Evolutionary conservation across 1,140 invertebrate genomes (phyloP).

Genomic region (Cheumatopsyche charites): DNA sequence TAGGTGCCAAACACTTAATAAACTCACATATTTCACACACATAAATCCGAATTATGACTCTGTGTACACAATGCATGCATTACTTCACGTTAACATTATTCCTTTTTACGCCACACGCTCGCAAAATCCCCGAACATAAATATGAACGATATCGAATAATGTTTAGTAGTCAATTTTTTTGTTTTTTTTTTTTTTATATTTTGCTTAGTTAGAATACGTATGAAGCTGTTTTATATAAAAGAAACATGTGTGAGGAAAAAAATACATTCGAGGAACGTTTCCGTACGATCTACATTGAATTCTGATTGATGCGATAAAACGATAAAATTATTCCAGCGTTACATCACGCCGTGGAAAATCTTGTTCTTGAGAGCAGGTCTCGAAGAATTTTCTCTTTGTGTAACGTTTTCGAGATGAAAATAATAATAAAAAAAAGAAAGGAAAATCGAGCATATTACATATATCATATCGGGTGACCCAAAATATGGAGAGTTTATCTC

Average conservation of each 20-base stretch:
- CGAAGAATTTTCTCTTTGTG: not conserved
- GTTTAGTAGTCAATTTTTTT: too few species aligned
- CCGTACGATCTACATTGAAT: constrained; percentile 9
- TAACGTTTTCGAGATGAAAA: not conserved
- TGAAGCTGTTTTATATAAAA: too few species aligned
- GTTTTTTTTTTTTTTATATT: too few species aligned
- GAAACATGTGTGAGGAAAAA: not conserved
- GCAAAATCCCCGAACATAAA: not conserved
- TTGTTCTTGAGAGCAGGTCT: constrained; percentile 4
- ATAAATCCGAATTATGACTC: constrained; percentile 30
- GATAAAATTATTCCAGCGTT: constrained; percentile 17
- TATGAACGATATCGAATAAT: too few species aligned
- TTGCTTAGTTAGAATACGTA: too few species aligned
- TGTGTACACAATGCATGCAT: not conserved
- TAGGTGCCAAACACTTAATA: constrained; percentile 34
- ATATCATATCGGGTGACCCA: not conserved
- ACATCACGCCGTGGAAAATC: not conserved
- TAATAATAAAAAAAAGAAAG: not conserved
- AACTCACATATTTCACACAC: constrained; percentile 32
- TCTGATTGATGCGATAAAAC: constrained; percentile 24
- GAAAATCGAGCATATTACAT: not conserved
- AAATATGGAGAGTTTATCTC: too few species aligned
- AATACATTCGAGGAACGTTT: not conserved
- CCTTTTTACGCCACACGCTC: not conserved
- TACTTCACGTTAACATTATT: not conserved